A percentile compares a stretch with the other conserved stretches of the same genome.
Conservation (phyloP, 2,888 invertebrate species). For the Parnassius mnemosyne region DNA sequence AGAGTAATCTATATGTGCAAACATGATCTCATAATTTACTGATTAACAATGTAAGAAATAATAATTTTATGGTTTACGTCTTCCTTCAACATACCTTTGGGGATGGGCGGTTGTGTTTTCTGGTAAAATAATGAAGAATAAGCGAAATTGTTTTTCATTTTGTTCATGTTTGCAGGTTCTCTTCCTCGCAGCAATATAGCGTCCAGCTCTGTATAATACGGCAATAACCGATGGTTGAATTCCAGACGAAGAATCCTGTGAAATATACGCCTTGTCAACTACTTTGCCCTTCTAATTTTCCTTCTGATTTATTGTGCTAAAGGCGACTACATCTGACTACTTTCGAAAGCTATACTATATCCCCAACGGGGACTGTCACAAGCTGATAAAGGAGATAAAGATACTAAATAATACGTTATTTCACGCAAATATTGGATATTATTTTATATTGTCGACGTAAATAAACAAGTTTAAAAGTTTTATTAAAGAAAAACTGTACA, state of each 20-base stretch:
- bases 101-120: slow-evolving; percentile 52
- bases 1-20: too few relatives aligned
- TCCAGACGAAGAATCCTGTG: slow-evolving; percentile 89
- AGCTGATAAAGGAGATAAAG: background rate
- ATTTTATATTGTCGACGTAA: too few relatives aligned
- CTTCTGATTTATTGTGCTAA: too few relatives aligned
- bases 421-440: too few relatives aligned
- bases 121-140: slow-evolving; percentile 57
- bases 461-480: too few relatives aligned
- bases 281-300: background rate
- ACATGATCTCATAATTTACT: too few relatives aligned
- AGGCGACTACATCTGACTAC: too few relatives aligned
- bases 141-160: slow-evolving; percentile 54
- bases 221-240: slow-evolving; percentile 89
- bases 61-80: too few relatives aligned
- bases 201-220: slow-evolving; percentile 94
- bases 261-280: slow-evolving; percentile 30
- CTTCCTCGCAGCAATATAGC: slow-evolving; percentile 89
- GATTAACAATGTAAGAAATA: too few relatives aligned
- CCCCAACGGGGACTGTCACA: too few relatives aligned
- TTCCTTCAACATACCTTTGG: slow-evolving; percentile 49
- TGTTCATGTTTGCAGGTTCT: slow-evolving; percentile 56
- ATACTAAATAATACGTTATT: background rate
- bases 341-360: too few relatives aligned
- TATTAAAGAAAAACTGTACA: too few relatives aligned